Percentiles rank a stretch among this genome's conserved stretches.
These are phyloP conservation scores for Limnephilus marmoratus DNA, from an alignment of 2,888 invertebrate species.

Conservation along the genomic window DNA sequence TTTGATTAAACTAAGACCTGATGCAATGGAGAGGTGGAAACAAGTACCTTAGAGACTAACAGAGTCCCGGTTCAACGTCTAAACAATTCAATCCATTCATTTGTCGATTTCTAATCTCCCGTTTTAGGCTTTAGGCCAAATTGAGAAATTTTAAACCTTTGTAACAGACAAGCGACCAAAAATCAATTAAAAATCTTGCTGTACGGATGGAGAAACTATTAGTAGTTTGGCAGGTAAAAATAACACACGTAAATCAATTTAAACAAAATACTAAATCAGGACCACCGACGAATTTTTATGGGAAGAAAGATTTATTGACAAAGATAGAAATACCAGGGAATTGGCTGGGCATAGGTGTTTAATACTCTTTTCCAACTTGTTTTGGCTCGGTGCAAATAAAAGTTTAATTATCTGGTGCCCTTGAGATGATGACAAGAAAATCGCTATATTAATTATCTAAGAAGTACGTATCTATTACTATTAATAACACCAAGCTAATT, in stretches of 20 bases:
- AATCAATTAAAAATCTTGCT: not conserved
- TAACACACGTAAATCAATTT: not conserved
- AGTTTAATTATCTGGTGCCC: no score
- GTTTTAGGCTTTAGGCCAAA: not conserved
- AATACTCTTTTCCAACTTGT: not conserved
- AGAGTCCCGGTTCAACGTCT: constrained; percentile 10
- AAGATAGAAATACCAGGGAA: not conserved
- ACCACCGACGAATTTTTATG: not conserved
- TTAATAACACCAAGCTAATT: no score
- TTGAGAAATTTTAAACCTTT: not conserved
- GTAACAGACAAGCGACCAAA: not conserved
- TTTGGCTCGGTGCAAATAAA: no score
- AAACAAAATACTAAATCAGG: not conserved
- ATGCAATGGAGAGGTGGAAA: not conserved
- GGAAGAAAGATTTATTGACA: not conserved
- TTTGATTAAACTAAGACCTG: not conserved
- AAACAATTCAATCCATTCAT: not conserved
- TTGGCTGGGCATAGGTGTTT: not conserved
- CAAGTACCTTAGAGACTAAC: not conserved
- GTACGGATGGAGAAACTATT: not conserved
- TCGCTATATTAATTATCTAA: no score
- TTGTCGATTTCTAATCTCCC: not conserved
- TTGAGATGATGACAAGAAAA: no score
- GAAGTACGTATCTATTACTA: no score
- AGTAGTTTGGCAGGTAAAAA: not conserved